These are phyloP conservation scores for Oophaga pumilio DNA, from an alignment of 2,113 vertebrate species.

Conservation along the genomic window DNA sequence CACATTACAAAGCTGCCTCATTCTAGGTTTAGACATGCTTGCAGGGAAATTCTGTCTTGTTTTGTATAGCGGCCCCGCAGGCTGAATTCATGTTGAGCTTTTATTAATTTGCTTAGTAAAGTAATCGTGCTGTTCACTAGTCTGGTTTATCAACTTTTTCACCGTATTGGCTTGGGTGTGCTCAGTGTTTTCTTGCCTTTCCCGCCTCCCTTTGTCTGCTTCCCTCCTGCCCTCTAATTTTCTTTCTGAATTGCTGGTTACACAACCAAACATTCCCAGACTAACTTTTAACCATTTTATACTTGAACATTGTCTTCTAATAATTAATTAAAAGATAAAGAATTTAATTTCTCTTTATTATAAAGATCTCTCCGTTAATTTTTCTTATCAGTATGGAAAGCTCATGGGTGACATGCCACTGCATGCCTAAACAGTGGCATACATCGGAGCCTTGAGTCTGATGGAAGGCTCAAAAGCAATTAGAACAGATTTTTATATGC, in stretches of 20 bases:
- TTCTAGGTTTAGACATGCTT: not conserved
- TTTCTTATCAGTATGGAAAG: too few relatives aligned
- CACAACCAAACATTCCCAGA: not conserved
- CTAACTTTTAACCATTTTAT: not conserved
- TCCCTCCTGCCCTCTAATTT: not conserved
- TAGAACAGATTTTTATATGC: too few relatives aligned
- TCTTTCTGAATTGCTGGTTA: not conserved
- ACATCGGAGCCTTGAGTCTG: too few relatives aligned
- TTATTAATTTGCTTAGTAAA: not conserved
- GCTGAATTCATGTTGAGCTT: constrained; percentile 4
- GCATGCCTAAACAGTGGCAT: too few relatives aligned
- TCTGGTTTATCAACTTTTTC: not conserved
- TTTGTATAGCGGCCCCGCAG: not conserved
- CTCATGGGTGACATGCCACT: too few relatives aligned
- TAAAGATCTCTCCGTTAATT: too few relatives aligned
- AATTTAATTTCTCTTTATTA: not conserved
- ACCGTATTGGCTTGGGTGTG: not conserved
- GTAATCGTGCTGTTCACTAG: not conserved
- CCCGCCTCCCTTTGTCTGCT: constrained; percentile 1
- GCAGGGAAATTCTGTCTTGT: not conserved
- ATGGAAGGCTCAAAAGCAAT: too few relatives aligned
- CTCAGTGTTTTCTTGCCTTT: not conserved
- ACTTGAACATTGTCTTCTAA: not conserved
- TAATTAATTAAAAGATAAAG: not conserved
- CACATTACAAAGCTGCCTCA: not conserved